phyloP scores from a whole-genome alignment of 2,797 vertebrate species.

The Xenops minutus region DNA sequence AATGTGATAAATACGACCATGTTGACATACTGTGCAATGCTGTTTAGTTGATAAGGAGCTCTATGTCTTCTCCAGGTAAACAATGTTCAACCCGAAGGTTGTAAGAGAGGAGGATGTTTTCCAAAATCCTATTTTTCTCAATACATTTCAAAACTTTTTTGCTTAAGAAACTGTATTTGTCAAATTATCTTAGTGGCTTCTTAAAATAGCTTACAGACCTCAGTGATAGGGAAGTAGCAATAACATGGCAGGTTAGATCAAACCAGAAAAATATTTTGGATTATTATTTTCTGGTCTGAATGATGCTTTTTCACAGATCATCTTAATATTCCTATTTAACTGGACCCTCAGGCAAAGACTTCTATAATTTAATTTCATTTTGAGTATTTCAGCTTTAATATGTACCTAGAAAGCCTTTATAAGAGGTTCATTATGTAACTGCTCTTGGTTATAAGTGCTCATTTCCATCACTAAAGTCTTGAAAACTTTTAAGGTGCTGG shows the following conservation, averaged over 20 bases:
- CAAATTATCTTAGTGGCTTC: not conserved
- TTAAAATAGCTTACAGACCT: not conserved
- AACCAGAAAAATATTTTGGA: not conserved
- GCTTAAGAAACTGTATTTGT: not conserved
- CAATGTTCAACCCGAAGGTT: not conserved
- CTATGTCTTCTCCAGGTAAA: not conserved
- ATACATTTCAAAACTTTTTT: not conserved
- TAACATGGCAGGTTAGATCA: not conserved
- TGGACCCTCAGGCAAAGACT: not conserved
- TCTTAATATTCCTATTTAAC: not conserved
- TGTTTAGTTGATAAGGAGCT: not conserved
- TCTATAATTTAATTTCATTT: not conserved
- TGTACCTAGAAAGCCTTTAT: not conserved
- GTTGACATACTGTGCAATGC: not conserved
- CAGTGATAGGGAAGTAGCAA: not conserved
- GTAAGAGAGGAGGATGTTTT: not conserved
- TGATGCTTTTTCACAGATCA: not conserved
- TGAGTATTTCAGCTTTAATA: slow-evolving; percentile 14
- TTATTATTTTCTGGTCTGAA: not conserved
- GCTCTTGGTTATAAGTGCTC: not conserved
- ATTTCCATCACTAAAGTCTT: not conserved
- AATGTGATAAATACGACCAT: not conserved
- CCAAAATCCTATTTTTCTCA: not conserved
- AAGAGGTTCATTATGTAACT: not conserved
- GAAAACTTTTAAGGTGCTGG: not conserved